Evolutionary conservation across 1,140 invertebrate species (phyloP).

Genomic region (Cheumatopsyche charites): DNA sequence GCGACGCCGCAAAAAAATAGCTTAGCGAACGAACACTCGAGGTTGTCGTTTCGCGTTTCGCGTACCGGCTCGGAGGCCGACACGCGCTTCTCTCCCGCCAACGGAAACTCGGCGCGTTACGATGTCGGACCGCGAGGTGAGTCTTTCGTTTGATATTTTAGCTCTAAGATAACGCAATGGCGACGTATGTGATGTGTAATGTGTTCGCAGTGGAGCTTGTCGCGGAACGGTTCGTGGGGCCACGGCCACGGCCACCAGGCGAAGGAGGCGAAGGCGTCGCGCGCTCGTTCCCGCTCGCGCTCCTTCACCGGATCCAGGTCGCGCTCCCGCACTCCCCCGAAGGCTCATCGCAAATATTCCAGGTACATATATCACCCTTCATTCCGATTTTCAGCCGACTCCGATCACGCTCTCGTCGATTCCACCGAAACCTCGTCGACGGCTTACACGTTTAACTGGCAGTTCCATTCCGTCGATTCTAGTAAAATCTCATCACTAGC

Average conservation of each 20-base stretch:
- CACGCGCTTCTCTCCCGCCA: constrained; percentile 27
- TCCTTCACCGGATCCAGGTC: constrained; percentile 57
- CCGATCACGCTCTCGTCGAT: background rate
- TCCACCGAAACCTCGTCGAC: background rate
- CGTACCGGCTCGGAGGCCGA: too few species aligned
- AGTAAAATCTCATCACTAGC: too few species aligned
- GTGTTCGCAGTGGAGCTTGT: constrained; percentile 57
- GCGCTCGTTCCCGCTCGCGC: constrained; percentile 55
- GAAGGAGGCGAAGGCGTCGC: constrained; percentile 56
- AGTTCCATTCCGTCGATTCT: background rate
- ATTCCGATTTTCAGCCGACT: background rate
- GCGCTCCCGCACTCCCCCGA: constrained; percentile 52
- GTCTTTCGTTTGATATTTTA: constrained; percentile 49
- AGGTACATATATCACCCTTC: constrained; percentile 23
- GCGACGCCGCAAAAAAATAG: background rate
- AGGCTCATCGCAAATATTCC: constrained; percentile 42
- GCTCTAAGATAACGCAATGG: constrained; percentile 5
- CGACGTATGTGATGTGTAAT: background rate
- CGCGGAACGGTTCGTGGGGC: constrained; percentile 59
- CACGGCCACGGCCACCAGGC: too few species aligned
- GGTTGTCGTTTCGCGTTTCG: constrained; percentile 12
- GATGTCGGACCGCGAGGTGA: constrained; percentile 62
- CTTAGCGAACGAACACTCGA: background rate
- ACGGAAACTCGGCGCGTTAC: background rate
- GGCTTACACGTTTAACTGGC: background rate